These are phyloP conservation scores for Platycheirus rosarum DNA, from an alignment of 2,888 invertebrate genomes.

Conservation along the genomic window DNA sequence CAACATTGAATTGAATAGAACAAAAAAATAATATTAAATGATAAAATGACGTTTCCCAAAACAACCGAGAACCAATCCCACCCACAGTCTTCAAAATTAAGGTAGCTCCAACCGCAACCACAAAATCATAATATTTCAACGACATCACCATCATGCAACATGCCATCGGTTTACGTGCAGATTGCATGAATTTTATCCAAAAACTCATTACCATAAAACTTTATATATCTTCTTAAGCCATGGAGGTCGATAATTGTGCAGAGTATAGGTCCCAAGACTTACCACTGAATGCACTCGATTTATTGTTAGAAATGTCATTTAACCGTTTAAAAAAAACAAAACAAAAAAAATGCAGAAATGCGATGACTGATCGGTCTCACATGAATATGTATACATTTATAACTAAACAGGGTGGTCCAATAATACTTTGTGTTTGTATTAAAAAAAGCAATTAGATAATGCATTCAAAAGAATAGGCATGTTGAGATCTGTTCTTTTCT, in stretches of 20 bases:
- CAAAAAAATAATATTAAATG: not conserved
- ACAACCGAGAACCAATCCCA: constrained; percentile 70
- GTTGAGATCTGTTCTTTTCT: too few species aligned
- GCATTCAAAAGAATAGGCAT: too few species aligned
- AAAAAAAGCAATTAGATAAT: too few species aligned
- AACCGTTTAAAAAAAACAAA: constrained; percentile 65
- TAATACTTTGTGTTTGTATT: too few species aligned
- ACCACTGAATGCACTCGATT: constrained; percentile 41
- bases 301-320: constrained; percentile 59
- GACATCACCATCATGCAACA: constrained; percentile 46
- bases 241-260: constrained; percentile 60
- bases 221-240: constrained; percentile 65
- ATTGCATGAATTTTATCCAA: constrained; percentile 56
- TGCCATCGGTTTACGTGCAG: constrained; percentile 39
- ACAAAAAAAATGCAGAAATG: constrained; percentile 27
- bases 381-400: not conserved
- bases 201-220: constrained; percentile 71
- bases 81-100: constrained; percentile 42
- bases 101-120: constrained; percentile 44
- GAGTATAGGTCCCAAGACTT: constrained; percentile 33
- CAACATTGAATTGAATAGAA: not conserved
- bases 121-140: constrained; percentile 52
- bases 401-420: too few species aligned
- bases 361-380: constrained; percentile 30
- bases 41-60: not conserved